phyloP scores from a whole-genome alignment of 2,888 invertebrate genomes.

The Dicyrtoma fusca region DNA sequence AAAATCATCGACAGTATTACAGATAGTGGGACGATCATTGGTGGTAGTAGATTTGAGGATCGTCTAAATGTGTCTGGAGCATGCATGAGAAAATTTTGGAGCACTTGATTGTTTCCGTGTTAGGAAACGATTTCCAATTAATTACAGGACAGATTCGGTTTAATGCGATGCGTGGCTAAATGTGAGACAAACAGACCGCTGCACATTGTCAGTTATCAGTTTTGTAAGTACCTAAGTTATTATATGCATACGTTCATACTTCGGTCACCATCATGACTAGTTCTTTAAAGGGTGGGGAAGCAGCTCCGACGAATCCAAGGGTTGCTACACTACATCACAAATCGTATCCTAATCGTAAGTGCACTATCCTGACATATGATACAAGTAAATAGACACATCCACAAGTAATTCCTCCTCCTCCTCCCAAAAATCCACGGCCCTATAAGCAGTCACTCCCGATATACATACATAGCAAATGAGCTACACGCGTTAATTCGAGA shows the following conservation, averaged over 20 bases:
- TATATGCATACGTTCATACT: neutral
- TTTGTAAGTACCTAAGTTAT: too few species aligned
- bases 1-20: too few species aligned
- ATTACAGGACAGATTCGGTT: slow-evolving; percentile 52
- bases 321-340: neutral
- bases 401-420: neutral
- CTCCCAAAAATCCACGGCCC: neutral
- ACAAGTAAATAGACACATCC: neutral
- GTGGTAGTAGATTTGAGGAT: neutral
- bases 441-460: neutral
- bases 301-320: neutral
- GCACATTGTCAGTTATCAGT: neutral
- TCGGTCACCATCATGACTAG: too few species aligned
- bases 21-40: neutral
- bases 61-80: neutral
- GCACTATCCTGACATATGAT: neutral
- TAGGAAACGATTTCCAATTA: slow-evolving; percentile 54
- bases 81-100: slow-evolving; percentile 21
- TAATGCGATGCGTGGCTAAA: slow-evolving; percentile 44
- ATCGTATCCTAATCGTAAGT: neutral
- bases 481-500: slow-evolving; percentile 56
- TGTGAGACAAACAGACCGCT: slow-evolving; percentile 15
- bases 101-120: slow-evolving; percentile 46
- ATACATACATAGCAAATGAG: slow-evolving; percentile 52
- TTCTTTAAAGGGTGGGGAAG: neutral